A percentile compares a stretch with the other conserved stretches of the same genome.
These are phyloP conservation scores for Euleptes europaea DNA, from an alignment of 2,113 vertebrate species.

Conservation along the genomic window DNA sequence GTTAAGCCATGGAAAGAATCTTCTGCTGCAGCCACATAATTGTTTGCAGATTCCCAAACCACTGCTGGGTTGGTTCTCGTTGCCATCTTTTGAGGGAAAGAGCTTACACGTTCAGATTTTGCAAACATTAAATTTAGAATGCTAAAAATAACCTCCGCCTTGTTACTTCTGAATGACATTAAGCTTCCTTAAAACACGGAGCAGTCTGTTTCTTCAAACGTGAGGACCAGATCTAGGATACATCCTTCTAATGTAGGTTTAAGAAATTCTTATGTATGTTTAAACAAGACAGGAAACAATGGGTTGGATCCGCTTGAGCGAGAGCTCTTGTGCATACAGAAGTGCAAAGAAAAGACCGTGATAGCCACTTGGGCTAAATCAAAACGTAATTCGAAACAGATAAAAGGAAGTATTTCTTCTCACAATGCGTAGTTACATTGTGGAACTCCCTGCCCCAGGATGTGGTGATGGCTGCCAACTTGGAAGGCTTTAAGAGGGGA, in stretches of 20 bases:
- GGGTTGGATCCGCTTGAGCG: too few species aligned
- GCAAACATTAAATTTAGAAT: neutral
- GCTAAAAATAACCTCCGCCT: neutral
- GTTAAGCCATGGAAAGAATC: neutral
- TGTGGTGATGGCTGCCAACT: too few species aligned
- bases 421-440: too few species aligned
- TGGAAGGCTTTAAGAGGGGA: too few species aligned
- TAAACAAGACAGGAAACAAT: too few species aligned
- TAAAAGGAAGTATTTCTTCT: too few species aligned
- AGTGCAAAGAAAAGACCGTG: too few species aligned
- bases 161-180: neutral
- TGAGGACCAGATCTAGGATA: neutral
- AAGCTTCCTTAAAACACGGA: neutral
- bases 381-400: too few species aligned
- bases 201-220: neutral
- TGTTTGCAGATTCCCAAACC: constrained; percentile 22
- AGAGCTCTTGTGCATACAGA: too few species aligned
- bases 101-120: constrained; percentile 5
- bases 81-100: constrained; percentile 31
- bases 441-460: too few species aligned
- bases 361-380: neutral
- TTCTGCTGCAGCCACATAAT: constrained; percentile 5
- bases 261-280: too few species aligned
- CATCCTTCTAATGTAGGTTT: neutral
- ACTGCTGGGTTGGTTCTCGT: constrained; percentile 24